Percentiles rank a stretch among this genome's conserved stretches.
These are phyloP conservation scores for Nannobrachium achirus DNA, from an alignment of 2,113 vertebrate genomes.

Conservation along the genomic window DNA sequence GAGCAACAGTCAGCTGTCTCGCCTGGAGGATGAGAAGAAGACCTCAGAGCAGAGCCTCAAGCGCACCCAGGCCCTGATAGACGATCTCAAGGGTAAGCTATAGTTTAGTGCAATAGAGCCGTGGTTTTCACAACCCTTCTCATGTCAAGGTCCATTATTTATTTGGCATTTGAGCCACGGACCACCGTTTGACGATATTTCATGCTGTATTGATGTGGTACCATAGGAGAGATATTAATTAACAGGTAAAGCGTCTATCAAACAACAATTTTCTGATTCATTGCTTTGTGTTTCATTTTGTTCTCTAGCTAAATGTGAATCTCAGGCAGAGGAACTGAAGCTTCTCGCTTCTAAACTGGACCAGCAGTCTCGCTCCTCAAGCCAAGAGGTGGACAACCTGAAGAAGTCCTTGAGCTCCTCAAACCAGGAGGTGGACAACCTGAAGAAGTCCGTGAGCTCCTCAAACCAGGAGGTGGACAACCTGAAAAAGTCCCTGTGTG, in stretches of 20 bases:
- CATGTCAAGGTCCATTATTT: no score
- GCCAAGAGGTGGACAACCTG: conserved; percentile 75
- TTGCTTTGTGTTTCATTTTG: neutral
- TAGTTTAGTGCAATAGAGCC: no score
- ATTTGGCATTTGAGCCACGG: no score
- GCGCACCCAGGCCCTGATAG: conserved; percentile 79
- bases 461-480: conserved; percentile 66
- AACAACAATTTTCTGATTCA: no score
- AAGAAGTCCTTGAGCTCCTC: conserved; percentile 66
- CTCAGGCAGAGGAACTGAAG: conserved; percentile 80
- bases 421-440: conserved; percentile 22
- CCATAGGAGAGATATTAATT: no score
- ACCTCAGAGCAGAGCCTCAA: conserved; percentile 77
- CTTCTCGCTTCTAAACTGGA: conserved; percentile 81
- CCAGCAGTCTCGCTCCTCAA: conserved; percentile 74
- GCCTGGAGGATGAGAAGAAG: conserved; percentile 85
- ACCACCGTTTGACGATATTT: no score
- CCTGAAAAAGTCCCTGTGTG: conserved; percentile 77
- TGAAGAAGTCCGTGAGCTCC: no score
- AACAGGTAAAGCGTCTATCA: no score
- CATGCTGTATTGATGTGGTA: no score
- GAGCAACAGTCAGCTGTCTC: conserved; percentile 72
- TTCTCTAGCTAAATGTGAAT: conserved; percentile 80
- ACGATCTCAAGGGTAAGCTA: conserved; percentile 86
- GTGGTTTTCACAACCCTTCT: no score